These are phyloP conservation scores for Caenorhabditis remanei DNA, from an alignment of 1,140 invertebrate genomes.

Conservation along the genomic window DNA sequence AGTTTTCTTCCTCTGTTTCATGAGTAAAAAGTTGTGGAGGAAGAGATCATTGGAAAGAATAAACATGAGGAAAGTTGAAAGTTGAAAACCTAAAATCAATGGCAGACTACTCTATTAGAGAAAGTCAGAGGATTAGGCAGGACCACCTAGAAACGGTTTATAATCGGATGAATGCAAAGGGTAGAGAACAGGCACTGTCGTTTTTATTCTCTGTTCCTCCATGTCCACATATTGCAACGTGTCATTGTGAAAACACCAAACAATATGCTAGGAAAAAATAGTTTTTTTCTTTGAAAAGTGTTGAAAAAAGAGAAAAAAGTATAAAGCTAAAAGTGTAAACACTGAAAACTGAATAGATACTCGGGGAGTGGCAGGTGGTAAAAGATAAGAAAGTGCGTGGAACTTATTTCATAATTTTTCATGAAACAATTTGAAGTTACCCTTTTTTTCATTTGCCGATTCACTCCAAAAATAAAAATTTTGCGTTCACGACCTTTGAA, in stretches of 20 bases:
- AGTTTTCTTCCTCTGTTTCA: constrained; percentile 12
- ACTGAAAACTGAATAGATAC: not conserved
- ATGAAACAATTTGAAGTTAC: not conserved
- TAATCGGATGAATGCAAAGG: not conserved
- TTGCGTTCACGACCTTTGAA: too few relatives aligned
- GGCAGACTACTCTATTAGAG: not conserved
- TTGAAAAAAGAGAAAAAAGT: not conserved
- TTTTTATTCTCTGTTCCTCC: not conserved
- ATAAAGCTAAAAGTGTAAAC: not conserved
- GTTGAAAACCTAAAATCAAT: not conserved
- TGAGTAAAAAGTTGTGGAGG: not conserved
- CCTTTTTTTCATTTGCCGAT: too few relatives aligned
- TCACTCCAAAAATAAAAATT: too few relatives aligned
- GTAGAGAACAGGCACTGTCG: not conserved
- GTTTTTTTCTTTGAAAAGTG: too few relatives aligned
- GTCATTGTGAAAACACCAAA: not conserved
- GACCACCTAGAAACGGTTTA: not conserved
- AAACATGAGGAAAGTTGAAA: constrained; percentile 13
- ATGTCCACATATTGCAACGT: not conserved
- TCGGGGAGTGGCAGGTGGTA: not conserved
- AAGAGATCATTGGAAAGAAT: not conserved
- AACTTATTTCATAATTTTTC: not conserved
- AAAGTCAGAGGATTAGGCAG: not conserved
- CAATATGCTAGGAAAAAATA: not conserved
- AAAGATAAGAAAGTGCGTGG: constrained; percentile 1